A percentile compares a stretch with the other conserved stretches of the same genome.
phyloP scores from a whole-genome alignment of 2,888 invertebrate species.

The Trachelus iudaicus region DNA sequence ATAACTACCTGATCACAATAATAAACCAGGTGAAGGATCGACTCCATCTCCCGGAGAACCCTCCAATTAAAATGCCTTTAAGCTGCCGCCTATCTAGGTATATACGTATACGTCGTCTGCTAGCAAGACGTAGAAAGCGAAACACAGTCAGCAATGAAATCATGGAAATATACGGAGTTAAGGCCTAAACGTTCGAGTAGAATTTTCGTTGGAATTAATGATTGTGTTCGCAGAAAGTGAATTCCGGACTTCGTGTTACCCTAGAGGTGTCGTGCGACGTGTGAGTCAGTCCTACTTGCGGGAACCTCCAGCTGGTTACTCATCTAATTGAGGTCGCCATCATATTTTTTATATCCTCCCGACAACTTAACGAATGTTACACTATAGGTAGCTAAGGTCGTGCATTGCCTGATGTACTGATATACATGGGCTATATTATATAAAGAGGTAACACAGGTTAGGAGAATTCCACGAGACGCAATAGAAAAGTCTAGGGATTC shows the following conservation, averaged over 20 bases:
- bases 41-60: background rate
- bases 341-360: background rate
- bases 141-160: background rate
- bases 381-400: background rate
- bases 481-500: background rate
- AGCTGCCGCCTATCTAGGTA: background rate
- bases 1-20: background rate
- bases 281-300: background rate
- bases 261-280: background rate
- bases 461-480: background rate
- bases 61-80: background rate
- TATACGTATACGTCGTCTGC: background rate
- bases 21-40: background rate
- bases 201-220: constrained; percentile 1
- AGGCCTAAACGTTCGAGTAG: background rate
- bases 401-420: background rate
- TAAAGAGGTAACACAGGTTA: background rate
- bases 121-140: background rate
- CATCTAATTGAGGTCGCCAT: constrained; percentile 1
- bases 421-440: background rate
- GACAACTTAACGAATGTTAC: background rate
- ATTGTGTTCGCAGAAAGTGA: background rate
- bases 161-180: background rate
- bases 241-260: background rate
- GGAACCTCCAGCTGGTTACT: constrained; percentile 3